phyloP scores from a whole-genome alignment of 2,113 vertebrate genomes.

The Spea multiplicata region DNA sequence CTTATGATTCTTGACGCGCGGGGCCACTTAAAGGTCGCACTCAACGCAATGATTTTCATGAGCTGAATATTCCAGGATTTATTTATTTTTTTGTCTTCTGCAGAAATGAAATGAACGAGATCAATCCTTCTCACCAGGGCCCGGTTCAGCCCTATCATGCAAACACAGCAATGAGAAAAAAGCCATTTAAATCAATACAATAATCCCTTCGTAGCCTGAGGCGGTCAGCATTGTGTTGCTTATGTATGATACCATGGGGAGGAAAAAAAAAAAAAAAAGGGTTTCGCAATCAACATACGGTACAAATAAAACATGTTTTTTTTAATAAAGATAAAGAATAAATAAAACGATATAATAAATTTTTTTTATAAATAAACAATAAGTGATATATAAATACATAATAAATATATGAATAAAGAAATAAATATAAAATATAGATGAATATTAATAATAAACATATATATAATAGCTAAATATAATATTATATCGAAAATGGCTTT shows the following conservation, averaged over 20 bases:
- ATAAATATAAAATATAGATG: too few species aligned
- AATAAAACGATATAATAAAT: neutral
- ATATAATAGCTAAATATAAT: too few species aligned
- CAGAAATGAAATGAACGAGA: neutral
- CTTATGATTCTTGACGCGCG: neutral
- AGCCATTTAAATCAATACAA: conserved; percentile 34
- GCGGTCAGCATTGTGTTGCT: conserved; percentile 14
- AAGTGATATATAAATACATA: too few species aligned
- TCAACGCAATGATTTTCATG: neutral
- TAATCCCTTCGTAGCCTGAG: conserved; percentile 25
- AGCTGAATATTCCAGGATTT: neutral
- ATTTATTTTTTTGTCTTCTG: neutral
- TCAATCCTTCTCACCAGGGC: conserved; percentile 19
- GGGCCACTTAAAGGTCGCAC: neutral
- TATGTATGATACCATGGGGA: neutral
- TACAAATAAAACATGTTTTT: neutral
- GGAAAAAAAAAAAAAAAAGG: neutral
- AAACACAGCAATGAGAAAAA: conserved; percentile 25
- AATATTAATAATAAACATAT: too few species aligned
- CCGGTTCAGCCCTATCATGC: conserved; percentile 25
- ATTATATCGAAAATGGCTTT: too few species aligned
- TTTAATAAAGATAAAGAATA: neutral
- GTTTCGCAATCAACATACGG: neutral
- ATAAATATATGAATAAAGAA: too few species aligned
- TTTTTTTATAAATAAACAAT: too few species aligned